Evolutionary conservation across 2,113 vertebrate genomes (phyloP).

Genomic region (Martes martes): DNA sequence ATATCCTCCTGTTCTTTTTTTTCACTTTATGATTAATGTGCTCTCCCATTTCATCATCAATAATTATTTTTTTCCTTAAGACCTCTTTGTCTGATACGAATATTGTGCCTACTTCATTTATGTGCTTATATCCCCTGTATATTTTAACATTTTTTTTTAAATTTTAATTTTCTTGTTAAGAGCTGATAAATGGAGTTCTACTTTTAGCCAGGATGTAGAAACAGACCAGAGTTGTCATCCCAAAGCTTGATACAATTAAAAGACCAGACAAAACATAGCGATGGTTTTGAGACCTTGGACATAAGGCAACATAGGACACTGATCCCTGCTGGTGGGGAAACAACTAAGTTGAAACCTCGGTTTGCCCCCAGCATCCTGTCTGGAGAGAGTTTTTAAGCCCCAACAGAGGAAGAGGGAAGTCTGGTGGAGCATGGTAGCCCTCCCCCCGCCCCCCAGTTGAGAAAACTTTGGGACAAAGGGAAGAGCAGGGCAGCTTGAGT

Average conservation of each 20-base stretch:
- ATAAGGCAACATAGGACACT: neutral
- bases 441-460: neutral
- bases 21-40: neutral
- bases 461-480: neutral
- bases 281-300: neutral
- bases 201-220: neutral
- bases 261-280: neutral
- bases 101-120: neutral
- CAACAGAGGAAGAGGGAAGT: neutral
- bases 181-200: neutral
- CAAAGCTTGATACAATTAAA: neutral
- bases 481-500: neutral
- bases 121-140: neutral
- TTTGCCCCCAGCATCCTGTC: too few species aligned
- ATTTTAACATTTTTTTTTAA: neutral
- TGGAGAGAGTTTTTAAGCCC: neutral
- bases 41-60: neutral
- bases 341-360: neutral
- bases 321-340: neutral
- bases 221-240: neutral
- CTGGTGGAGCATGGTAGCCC: accelerated
- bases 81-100: neutral
- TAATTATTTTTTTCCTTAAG: neutral
- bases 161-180: neutral
- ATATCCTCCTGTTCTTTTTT: neutral